Base-by-base conservation (phyloP, 2,888 invertebrate genomes). In the Baccha elongata region DNA sequence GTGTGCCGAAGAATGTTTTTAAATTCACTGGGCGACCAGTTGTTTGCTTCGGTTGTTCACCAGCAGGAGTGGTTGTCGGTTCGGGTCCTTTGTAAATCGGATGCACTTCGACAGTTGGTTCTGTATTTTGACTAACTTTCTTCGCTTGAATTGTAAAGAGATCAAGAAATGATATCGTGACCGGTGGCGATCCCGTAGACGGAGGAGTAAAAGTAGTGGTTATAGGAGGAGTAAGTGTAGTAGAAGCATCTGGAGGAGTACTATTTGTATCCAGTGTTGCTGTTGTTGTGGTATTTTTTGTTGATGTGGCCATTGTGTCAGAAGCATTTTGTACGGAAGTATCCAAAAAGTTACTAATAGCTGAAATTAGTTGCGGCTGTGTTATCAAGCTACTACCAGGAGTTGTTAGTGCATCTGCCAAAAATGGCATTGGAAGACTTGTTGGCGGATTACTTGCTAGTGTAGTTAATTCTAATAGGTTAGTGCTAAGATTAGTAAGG, bases 311-410 rank as follows among this genome's bases (percentile, higher is more conserved):
- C 69, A 81, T 80, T 84, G 68, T 74, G 21, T 85, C 72, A 81
- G 81, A 78, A 81, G 81, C 81, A 84, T 83, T 85, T 85, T 85
- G 86, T 85, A 85, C 86, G 85, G 85, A 85, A 85, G 86, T 86
- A 86, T 85, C 85, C 85, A 86, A 86, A 83, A 83, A 85, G 71
- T 83, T 78, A 85, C 72, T 84, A 50, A 78, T 84, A 81, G 85
- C 79, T 85, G 85, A 71, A 83, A 85, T 83, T 83, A 85, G 74
- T 80, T 85, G 84, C 85, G 85, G 86, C 58, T 62, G 52, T 62
- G 86, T 85, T 75, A 86, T 72, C 48, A 86, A 81, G 69, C 85
- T 81, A 85, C 86, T 86, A 85, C 86, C 86, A 17, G 85, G 85
- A 80, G 87, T 86, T 83, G 86, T 85, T 80, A 78, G 76, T 80